A percentile compares a stretch with the other conserved stretches of the same genome.
Evolutionary conservation across 1,140 invertebrate genomes (phyloP).

Genomic region (Drosophila micromelanica): DNA sequence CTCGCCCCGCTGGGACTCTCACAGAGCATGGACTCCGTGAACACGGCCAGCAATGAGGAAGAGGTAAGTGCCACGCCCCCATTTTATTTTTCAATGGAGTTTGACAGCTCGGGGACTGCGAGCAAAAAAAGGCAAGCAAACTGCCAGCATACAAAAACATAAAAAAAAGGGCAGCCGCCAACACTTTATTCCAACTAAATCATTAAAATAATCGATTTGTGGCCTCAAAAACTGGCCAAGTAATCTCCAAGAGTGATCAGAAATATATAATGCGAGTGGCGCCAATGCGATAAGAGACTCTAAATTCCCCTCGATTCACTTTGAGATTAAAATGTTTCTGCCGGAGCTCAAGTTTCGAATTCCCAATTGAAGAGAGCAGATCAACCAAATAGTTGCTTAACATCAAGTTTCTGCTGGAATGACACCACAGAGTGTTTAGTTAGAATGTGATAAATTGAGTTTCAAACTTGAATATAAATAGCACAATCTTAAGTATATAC

Average conservation of each 20-base stretch:
- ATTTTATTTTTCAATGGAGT: not conserved
- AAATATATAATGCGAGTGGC: not conserved
- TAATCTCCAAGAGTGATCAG: not conserved
- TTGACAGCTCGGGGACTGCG: slow-evolving; percentile 22
- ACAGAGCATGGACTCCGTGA: slow-evolving; percentile 97
- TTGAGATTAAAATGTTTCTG: not conserved
- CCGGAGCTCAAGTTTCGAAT: not conserved
- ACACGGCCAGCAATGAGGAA: slow-evolving; percentile 95
- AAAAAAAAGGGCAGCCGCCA: not conserved
- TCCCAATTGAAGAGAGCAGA: not conserved
- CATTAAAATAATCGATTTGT: slow-evolving; percentile 14
- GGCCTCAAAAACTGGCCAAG: not conserved
- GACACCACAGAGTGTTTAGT: not conserved
- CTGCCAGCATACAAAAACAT: not conserved
- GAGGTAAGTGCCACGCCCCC: slow-evolving; percentile 88
- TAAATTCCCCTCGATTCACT: not conserved
- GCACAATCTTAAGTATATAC: too few relatives aligned
- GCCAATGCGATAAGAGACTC: not conserved
- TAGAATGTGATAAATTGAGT: not conserved
- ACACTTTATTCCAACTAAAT: slow-evolving; percentile 7
- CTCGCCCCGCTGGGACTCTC: slow-evolving; percentile 85
- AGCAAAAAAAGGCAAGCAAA: slow-evolving; percentile 2
- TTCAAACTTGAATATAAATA: not conserved
- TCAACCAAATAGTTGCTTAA: not conserved
- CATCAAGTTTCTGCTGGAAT: not conserved